These are phyloP conservation scores for Drosophila fungiperda DNA, from an alignment of 2,888 invertebrate species.

Conservation along the genomic window DNA sequence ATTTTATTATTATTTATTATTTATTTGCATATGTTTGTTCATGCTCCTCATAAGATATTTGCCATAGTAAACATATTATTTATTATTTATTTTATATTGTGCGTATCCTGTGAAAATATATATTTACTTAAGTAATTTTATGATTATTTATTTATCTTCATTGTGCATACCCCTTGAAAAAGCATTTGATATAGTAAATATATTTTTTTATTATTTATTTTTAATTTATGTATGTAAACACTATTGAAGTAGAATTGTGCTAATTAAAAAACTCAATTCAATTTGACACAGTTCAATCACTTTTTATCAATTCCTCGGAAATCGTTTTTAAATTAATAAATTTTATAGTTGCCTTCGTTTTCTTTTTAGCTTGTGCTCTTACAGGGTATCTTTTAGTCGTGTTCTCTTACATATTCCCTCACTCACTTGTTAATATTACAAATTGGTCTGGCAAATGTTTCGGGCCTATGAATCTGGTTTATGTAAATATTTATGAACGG, in stretches of 20 bases:
- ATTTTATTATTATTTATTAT: slow-evolving; percentile 21
- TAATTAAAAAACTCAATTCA: neutral
- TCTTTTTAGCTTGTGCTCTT: neutral
- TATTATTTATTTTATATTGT: neutral
- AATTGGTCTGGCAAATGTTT: slow-evolving; percentile 58
- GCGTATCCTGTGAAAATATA: neutral
- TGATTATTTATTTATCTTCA: slow-evolving; percentile 9
- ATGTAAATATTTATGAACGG: slow-evolving; percentile 67
- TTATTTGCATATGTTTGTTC: neutral
- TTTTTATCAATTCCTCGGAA: neutral
- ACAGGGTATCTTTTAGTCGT: slow-evolving; percentile 18
- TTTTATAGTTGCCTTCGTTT: neutral
- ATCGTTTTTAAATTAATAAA: neutral
- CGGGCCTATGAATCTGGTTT: slow-evolving; percentile 43
- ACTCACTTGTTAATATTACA: slow-evolving; percentile 40
- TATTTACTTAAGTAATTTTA: slow-evolving; percentile 16
- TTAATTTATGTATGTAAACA: neutral
- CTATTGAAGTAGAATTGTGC: neutral
- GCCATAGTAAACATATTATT: neutral
- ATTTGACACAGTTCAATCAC: neutral
- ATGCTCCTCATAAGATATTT: slow-evolving; percentile 1
- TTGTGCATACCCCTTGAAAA: slow-evolving; percentile 1
- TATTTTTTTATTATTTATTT: neutral
- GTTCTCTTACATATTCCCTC: neutral
- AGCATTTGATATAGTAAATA: neutral